Conservation (phyloP, 2,797 vertebrate genomes). For the Aphelocoma californica region DNA sequence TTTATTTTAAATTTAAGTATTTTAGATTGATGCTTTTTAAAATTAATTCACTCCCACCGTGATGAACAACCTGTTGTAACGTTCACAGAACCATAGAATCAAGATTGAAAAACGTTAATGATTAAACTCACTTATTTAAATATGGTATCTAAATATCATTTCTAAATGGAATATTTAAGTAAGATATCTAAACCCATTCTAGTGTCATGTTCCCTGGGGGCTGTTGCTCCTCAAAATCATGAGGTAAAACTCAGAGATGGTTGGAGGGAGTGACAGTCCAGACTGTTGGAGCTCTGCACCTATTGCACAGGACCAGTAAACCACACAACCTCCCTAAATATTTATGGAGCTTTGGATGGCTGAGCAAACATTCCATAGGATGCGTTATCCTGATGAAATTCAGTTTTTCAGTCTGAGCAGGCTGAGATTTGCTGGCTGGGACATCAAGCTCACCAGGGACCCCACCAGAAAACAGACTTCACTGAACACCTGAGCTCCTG, state of each 20-base stretch:
- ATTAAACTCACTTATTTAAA: neutral
- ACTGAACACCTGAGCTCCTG: neutral
- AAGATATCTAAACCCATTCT: neutral
- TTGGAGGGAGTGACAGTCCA: neutral
- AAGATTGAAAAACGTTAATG: neutral
- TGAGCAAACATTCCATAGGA: neutral
- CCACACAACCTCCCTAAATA: neutral
- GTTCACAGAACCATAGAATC: neutral
- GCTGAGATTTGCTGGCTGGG: neutral
- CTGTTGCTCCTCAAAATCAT: neutral
- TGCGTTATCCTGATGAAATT: rapidly evolving
- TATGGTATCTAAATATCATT: neutral
- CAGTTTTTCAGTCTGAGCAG: neutral
- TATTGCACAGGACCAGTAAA: neutral
- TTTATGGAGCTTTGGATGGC: neutral
- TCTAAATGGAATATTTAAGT: neutral
- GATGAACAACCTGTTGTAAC: neutral
- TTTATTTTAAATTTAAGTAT: neutral
- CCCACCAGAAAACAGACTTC: neutral
- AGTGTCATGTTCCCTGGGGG: neutral
- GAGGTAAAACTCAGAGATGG: neutral
- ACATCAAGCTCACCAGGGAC: neutral
- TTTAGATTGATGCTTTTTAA: neutral
- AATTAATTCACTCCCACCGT: neutral
- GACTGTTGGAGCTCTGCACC: neutral